Base-by-base conservation (phyloP, 2,888 invertebrate species). In the Polymixis lichenea region DNA sequence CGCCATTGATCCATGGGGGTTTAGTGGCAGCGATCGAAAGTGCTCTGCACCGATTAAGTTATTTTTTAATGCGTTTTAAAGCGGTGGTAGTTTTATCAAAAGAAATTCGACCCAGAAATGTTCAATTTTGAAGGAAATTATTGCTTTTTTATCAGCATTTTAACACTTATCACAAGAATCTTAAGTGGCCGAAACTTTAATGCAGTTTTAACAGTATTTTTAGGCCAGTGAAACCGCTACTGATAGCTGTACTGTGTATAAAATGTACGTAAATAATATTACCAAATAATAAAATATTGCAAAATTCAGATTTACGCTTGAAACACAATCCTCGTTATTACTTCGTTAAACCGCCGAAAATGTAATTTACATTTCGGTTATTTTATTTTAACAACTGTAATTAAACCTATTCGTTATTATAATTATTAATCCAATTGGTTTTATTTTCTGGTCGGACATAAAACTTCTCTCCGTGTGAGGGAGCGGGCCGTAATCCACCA, bases 1-100 rank as follows among this genome's bases (percentile, higher is more conserved):
- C 68, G 66, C 60, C 60, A 77, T 80, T 82, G 69, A 80, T 72
- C 81, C 70, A 61, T 66, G 58, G 77, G 81, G 84, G 64, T 28
- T 77, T 53, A 62, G 43, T 75, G 13, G 68, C 22, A 69, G 1
- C 66, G 49, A 68, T 75, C 64, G 53, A 77, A 69, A 76, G 69
- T 73, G 53, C 49, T 62, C 19, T 38, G 28, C 82, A 60, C 43
- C 43, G 43, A 70, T 73, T 80, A 61, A 72, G 49, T 72, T 56
- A 38, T 66, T 61, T 81, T 78, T 68, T 19, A 8, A 56, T 75
- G 38, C 9, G 1, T 7, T 56, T 55, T 60, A 19, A 22, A 5
- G 43, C 43, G 19, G 32, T 28, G 8, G n/a, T 62, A 78, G 15
- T 64, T 25, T 64, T 19, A 55, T 53, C 19, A 43, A 8, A 53